Conservation (phyloP, 2,797 vertebrate genomes). For the Denticeps clupeoides region DNA sequence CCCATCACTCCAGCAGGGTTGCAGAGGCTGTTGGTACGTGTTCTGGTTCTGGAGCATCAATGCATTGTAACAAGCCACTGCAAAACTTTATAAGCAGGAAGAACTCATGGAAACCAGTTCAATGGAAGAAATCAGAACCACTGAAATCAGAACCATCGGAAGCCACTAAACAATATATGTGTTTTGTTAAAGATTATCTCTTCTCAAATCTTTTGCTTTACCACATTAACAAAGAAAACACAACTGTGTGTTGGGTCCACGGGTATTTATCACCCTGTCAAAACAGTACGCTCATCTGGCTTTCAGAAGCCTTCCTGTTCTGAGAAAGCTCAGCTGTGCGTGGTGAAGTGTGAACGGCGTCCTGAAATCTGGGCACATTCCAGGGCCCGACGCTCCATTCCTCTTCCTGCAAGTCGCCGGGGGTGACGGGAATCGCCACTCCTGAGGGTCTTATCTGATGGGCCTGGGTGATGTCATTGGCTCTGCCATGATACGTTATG, state of each 20-base stretch:
- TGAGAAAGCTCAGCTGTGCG: neutral
- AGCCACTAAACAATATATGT: too few relatives aligned
- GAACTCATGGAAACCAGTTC: too few relatives aligned
- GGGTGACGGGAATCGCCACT: conserved; percentile 12
- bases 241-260: neutral
- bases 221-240: neutral
- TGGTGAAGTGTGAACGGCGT: neutral
- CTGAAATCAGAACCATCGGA: too few relatives aligned
- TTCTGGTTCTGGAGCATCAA: too few relatives aligned
- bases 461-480: conserved; percentile 13
- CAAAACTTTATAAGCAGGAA: too few relatives aligned
- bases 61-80: too few relatives aligned
- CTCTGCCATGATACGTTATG: conserved; percentile 15
- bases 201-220: neutral
- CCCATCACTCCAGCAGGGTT: too few relatives aligned
- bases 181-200: too few relatives aligned
- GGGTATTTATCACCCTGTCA: neutral
- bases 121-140: too few relatives aligned
- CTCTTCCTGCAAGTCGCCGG: conserved; percentile 2
- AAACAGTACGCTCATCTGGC: neutral
- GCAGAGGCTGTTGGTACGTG: too few relatives aligned
- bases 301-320: neutral
- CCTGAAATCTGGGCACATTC: neutral
- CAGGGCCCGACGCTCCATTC: neutral
- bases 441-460: conserved; percentile 36